Percentiles rank a stretch among this genome's conserved stretches.
Conservation (phyloP, 2,888 invertebrate species). For the Agrilus cyanescens region DNA sequence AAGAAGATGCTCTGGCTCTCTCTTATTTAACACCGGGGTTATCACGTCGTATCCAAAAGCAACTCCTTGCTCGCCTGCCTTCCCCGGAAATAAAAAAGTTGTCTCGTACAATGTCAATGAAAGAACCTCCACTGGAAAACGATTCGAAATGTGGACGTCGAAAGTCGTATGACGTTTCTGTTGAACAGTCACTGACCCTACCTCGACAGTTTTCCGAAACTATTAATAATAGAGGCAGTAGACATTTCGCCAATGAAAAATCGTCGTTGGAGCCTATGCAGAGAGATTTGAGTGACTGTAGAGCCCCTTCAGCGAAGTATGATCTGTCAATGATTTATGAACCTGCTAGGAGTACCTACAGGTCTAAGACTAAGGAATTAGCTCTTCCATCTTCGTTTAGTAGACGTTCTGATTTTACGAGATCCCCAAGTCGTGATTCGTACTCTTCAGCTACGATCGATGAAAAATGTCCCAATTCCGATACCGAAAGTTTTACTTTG, state of each 20-base stretch:
- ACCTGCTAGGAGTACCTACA: too few species aligned
- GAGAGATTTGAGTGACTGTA: too few species aligned
- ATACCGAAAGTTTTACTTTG: too few species aligned
- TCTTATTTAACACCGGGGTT: slow-evolving; percentile 60
- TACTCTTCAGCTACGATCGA: neutral
- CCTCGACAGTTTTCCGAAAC: slow-evolving; percentile 33
- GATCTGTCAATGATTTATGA: too few species aligned
- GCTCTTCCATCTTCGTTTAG: too few species aligned
- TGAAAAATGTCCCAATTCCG: too few species aligned
- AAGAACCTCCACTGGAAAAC: slow-evolving; percentile 20
- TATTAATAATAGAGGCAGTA: too few species aligned
- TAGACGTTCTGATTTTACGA: too few species aligned
- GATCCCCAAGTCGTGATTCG: slow-evolving; percentile 9
- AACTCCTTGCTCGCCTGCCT: slow-evolving; percentile 56
- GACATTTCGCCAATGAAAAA: neutral
- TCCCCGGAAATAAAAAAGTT: slow-evolving; percentile 55
- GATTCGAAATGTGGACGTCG: slow-evolving; percentile 11
- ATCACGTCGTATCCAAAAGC: slow-evolving; percentile 58
- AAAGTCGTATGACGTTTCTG: slow-evolving; percentile 9
- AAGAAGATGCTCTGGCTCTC: slow-evolving; percentile 56
- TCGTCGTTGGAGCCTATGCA: too few species aligned
- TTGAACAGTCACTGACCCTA: slow-evolving; percentile 25
- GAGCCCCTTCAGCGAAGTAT: too few species aligned
- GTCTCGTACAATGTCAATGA: slow-evolving; percentile 51
- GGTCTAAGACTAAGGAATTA: too few species aligned